These are phyloP conservation scores for Globodera rostochiensis DNA, from an alignment of 1,140 invertebrate genomes.

Conservation along the genomic window DNA sequence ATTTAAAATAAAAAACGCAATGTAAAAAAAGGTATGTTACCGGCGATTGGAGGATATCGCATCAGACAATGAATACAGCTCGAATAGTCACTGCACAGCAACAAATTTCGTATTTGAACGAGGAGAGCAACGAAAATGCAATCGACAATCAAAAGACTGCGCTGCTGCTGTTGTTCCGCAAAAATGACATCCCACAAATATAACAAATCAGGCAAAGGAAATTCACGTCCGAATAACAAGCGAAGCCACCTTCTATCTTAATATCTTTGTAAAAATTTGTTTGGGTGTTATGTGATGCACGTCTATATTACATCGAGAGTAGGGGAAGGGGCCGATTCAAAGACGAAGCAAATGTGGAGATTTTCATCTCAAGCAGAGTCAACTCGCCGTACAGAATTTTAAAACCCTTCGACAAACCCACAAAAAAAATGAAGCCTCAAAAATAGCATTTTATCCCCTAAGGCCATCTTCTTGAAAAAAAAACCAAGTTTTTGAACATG, in stretches of 20 bases:
- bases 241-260: constrained; percentile 76
- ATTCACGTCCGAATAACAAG: constrained; percentile 79
- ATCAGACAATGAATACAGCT: constrained; percentile 73
- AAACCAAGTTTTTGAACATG: no score
- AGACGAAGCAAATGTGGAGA: no score
- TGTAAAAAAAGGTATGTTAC: constrained; percentile 59
- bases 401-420: no score
- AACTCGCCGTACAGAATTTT: no score
- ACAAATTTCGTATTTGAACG: constrained; percentile 73
- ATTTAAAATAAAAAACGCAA: not conserved
- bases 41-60: constrained; percentile 73
- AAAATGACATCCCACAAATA: constrained; percentile 81
- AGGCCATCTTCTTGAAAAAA: no score
- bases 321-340: not conserved
- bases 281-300: no score
- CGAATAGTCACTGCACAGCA: constrained; percentile 73
- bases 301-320: not conserved
- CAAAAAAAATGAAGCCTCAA: no score
- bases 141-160: constrained; percentile 74
- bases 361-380: no score
- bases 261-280: not conserved
- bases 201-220: constrained; percentile 76
- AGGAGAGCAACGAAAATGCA: constrained; percentile 79
- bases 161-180: constrained; percentile 72
- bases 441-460: no score